phyloP scores from a whole-genome alignment of 2,797 vertebrate species.

The Paedocypris micromegethes region DNA sequence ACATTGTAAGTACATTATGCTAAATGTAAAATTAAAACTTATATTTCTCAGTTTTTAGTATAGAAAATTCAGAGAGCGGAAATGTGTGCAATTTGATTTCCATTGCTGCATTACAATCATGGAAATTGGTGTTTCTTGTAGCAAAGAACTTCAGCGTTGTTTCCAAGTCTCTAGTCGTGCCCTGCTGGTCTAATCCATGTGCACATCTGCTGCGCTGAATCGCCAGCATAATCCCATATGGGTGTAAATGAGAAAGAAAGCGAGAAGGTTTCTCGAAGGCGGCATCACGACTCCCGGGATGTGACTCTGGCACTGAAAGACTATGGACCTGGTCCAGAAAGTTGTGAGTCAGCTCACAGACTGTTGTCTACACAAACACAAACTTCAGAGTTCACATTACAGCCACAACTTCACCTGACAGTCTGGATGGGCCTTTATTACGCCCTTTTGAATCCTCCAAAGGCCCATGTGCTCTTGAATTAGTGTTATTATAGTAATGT shows the following conservation, averaged over 20 bases:
- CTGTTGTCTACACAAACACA: background rate
- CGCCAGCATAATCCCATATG: background rate
- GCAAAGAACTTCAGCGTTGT: background rate
- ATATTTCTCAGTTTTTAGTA: background rate
- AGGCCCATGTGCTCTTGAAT: no score
- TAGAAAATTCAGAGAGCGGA: background rate
- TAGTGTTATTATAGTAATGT: no score
- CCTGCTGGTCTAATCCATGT: constrained; percentile 29
- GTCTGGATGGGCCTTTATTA: no score
- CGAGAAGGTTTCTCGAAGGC: background rate
- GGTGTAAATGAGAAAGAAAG: constrained; percentile 3
- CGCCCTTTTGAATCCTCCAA: no score
- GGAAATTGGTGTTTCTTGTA: background rate
- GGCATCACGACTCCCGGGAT: constrained; percentile 8
- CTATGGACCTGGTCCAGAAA: background rate
- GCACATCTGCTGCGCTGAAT: constrained; percentile 24
- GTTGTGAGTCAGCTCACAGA: background rate
- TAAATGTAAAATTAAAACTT: no score
- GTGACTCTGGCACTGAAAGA: constrained; percentile 15
- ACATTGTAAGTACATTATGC: no score
- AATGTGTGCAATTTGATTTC: background rate
- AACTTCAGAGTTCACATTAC: no score
- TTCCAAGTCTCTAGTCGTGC: constrained; percentile 8
- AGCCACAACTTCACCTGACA: no score
- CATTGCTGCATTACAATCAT: background rate